These are phyloP conservation scores for Octonoba sinensis DNA, from an alignment of 2,888 invertebrate genomes.

Conservation along the genomic window DNA sequence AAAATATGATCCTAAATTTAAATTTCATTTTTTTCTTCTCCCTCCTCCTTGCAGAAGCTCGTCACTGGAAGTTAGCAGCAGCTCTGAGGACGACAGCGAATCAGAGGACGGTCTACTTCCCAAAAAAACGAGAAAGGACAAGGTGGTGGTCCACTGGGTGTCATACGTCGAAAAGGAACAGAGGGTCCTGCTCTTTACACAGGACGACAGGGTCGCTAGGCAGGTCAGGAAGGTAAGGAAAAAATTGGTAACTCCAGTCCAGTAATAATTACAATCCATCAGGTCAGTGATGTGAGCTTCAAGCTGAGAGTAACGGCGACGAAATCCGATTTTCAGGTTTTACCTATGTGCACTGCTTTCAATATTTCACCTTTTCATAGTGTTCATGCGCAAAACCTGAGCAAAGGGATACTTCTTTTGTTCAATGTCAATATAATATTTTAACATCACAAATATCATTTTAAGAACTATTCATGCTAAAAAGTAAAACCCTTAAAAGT, in stretches of 20 bases:
- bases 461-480: no score
- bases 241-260: no score
- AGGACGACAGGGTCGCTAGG: constrained; percentile 80
- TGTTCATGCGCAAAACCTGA: no score
- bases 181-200: constrained; percentile 81
- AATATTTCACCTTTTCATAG: no score
- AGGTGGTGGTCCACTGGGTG: constrained; percentile 84
- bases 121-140: constrained; percentile 80
- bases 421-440: no score
- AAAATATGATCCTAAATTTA: no score
- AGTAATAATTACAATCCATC: background rate
- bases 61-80: constrained; percentile 57
- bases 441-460: no score
- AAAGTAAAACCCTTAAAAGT: no score
- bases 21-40: no score
- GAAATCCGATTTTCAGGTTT: background rate
- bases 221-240: constrained; percentile 73
- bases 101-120: constrained; percentile 68
- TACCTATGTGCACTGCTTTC: no score
- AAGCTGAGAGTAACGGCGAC: background rate
- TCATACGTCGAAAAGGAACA: constrained; percentile 83
- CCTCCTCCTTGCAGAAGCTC: constrained; percentile 11
- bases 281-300: background rate
- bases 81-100: constrained; percentile 70
- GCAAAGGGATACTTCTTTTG: no score